Base-by-base conservation (phyloP, 2,113 vertebrate genomes). In the Ranitomeya imitator region DNA sequence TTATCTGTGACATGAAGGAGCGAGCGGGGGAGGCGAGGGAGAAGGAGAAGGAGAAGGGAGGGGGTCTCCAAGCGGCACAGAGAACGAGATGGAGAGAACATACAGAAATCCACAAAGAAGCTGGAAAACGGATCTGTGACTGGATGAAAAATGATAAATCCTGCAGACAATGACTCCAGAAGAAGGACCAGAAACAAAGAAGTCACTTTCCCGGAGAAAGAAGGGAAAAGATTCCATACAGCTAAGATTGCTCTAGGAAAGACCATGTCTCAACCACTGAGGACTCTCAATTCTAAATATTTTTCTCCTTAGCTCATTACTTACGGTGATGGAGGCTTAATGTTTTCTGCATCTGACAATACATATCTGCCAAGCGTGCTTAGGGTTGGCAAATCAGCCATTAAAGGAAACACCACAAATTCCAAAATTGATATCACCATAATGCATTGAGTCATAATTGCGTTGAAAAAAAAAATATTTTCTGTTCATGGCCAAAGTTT, bases 1-100 rank as follows among this genome's bases (percentile, higher is more conserved):
- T 89, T 89, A 89, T 89, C 87, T 89, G 87, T 89, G 87, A 89
- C 87, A 89, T 89, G 80, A 83, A 83, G 87, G 73, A 85, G 82
- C 78, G 74, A 82, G 74, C 19, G 60, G 51, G 83, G 77, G 91
- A 63, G 73, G 85, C 55, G 85, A 83, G 69, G 77, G 52, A 80
- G 73, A 51, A 76, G 69, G 52, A 80, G 73, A 51, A 76, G 69
- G 7, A 15, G 69, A 23, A 16, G 89, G 55, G 52, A 82, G 76
- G 85, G 74, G 89, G 45, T 54, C 31, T 11, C 69, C 57, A 45
- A 86, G 73, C 55, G 61, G 71, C 55, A 85, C 80, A 81, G 83
- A 90, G 71, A 86, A 77, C 89, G 79, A 88, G 86, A 88, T 79
- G 52, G 73, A 76, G 23, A 37, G 86, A 77, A 88, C 60, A 83